Evolutionary conservation across 2,888 invertebrate genomes (phyloP).

Genomic region (Orchesella flavescens): DNA sequence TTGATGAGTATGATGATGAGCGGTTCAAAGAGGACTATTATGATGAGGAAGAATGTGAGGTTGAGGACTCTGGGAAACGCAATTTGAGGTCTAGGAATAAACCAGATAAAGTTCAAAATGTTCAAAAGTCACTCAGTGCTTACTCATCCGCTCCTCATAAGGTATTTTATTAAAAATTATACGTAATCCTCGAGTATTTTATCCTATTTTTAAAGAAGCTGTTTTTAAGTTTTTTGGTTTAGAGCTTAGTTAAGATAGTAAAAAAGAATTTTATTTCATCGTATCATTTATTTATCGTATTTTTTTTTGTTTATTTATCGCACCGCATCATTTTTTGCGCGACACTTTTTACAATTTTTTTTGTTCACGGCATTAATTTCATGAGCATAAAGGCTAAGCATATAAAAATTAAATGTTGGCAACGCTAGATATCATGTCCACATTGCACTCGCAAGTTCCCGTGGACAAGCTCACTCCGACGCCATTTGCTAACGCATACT

Average conservation of each 20-base stretch:
- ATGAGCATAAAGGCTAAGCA: not conserved
- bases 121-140: conserved; percentile 78
- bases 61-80: conserved; percentile 82
- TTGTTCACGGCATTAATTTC: no score
- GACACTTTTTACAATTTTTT: no score
- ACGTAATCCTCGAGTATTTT: not conserved
- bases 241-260: not conserved
- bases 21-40: conserved; percentile 44
- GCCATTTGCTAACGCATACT: conserved; percentile 97
- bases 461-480: conserved; percentile 95
- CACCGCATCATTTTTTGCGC: conserved; percentile 1
- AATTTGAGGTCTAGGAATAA: conserved; percentile 33
- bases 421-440: conserved; percentile 80
- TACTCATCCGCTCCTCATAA: conserved; percentile 96
- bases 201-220: not conserved
- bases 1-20: conserved; percentile 43
- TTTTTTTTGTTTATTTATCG: conserved; percentile 6
- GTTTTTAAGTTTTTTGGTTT: conserved; percentile 14
- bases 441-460: conserved; percentile 96
- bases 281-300: not conserved
- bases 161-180: conserved; percentile 75
- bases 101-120: conserved; percentile 37
- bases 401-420: not conserved
- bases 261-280: not conserved
- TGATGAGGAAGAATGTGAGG: conserved; percentile 48